Percentiles rank a stretch among this genome's conserved stretches.
Evolutionary conservation across 1,140 invertebrate genomes (phyloP).

Genomic region (Stenopsyche tienmushanensis): DNA sequence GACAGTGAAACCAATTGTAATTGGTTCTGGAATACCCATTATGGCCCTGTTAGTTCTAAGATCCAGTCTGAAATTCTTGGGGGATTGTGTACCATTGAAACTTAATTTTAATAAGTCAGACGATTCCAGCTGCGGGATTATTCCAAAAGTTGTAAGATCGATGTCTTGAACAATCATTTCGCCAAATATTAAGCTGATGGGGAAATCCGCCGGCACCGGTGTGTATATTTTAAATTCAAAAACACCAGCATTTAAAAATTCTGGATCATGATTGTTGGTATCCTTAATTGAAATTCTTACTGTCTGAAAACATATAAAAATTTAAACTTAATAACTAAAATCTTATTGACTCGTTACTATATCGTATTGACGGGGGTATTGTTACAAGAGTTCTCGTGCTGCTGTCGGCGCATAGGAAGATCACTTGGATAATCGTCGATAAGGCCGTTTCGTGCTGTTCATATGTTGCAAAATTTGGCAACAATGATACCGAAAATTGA

Average conservation of each 20-base stretch:
- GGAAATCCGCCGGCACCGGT: constrained; percentile 14
- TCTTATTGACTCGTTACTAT: too few relatives aligned
- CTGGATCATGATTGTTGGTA: constrained; percentile 34
- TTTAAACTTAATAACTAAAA: too few relatives aligned
- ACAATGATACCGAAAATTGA: too few relatives aligned
- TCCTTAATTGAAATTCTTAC: constrained; percentile 17
- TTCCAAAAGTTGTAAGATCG: constrained; percentile 28
- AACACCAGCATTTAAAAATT: constrained; percentile 4
- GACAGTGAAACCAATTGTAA: constrained; percentile 17
- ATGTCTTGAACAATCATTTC: constrained; percentile 23
- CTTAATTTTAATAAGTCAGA: constrained; percentile 26
- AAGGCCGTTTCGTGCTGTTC: constrained; percentile 18
- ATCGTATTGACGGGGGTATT: too few relatives aligned
- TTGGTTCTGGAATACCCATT: not conserved
- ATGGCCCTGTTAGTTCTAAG: constrained; percentile 25
- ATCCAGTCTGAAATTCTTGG: constrained; percentile 14
- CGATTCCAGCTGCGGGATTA: constrained; percentile 18
- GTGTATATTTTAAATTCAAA: constrained; percentile 26
- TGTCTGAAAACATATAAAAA: constrained; percentile 12
- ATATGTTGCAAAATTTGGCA: constrained; percentile 24
- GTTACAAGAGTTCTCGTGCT: constrained; percentile 13
- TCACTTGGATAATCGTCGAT: not conserved
- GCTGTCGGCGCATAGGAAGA: not conserved
- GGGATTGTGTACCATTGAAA: not conserved
- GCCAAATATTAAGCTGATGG: constrained; percentile 15